Percentiles rank a stretch among this genome's conserved stretches.
Conservation (phyloP, 53 echinoderm and acorn worm species). For the Astropecten irregularis region DNA sequence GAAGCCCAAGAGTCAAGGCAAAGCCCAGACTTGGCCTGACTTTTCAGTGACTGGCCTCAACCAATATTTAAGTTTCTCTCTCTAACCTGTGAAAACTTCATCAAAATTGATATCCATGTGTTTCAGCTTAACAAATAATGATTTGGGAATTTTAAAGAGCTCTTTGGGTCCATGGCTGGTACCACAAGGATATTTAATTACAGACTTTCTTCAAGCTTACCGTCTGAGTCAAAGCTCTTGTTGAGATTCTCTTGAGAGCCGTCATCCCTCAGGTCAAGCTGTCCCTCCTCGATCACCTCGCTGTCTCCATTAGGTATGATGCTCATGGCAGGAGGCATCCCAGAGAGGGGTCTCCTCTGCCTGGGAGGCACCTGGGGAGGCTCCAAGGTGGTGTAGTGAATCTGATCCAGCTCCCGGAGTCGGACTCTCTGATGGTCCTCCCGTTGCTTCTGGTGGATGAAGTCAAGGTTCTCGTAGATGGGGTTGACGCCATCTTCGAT, state of each 20-base stretch:
- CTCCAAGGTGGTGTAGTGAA: conserved; percentile 60
- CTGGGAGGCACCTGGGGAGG: conserved; percentile 59
- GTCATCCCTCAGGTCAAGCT: conserved; percentile 36
- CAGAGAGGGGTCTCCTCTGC: conserved; percentile 50
- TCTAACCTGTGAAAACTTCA: too few relatives aligned
- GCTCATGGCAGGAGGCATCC: conserved; percentile 39
- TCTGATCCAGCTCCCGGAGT: conserved; percentile 82
- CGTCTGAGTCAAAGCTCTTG: conserved; percentile 92
- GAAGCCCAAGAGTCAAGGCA: too few relatives aligned
- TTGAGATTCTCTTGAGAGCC: conserved; percentile 68
- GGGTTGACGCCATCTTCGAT: conserved; percentile 54
- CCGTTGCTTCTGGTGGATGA: conserved; percentile 84
- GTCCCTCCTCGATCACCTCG: conserved; percentile 52
- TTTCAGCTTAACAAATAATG: too few relatives aligned
- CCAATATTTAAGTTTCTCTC: too few relatives aligned
- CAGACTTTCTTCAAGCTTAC: too few relatives aligned
- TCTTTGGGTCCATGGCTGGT: too few relatives aligned
- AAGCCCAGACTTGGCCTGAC: too few relatives aligned
- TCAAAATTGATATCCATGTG: too few relatives aligned
- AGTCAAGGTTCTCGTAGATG: conserved; percentile 94
- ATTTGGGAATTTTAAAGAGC: too few relatives aligned
- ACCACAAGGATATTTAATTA: too few relatives aligned
- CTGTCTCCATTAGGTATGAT: conserved; percentile 52
- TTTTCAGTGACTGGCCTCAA: too few relatives aligned
- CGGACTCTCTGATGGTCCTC: conserved; percentile 79